These are phyloP conservation scores for Archips xylosteana DNA, from an alignment of 2,888 invertebrate species.

Conservation along the genomic window DNA sequence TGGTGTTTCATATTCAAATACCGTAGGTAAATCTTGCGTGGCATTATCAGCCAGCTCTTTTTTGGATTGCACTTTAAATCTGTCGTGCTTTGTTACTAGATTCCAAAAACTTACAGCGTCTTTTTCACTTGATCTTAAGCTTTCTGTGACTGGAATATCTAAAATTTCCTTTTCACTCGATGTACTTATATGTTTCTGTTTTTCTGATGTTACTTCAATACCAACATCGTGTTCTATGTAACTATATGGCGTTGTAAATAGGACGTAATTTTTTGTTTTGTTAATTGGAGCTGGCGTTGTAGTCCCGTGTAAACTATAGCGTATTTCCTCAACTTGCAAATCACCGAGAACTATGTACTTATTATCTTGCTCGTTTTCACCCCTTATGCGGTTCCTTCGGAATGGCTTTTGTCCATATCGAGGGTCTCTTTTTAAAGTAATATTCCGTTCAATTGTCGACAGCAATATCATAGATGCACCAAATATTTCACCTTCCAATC, in stretches of 20 bases:
- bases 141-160: conserved; percentile 48
- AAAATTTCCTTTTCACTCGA: conserved; percentile 57
- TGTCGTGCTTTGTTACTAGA: conserved; percentile 53
- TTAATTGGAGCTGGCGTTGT: conserved; percentile 46
- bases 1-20: conserved; percentile 70
- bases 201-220: conserved; percentile 46
- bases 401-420: conserved; percentile 63
- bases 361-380: conserved; percentile 47
- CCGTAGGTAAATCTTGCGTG: conserved; percentile 50
- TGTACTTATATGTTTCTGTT: conserved; percentile 41
- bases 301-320: conserved; percentile 60
- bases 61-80: conserved; percentile 50
- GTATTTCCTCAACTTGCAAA: conserved; percentile 62
- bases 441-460: conserved; percentile 82
- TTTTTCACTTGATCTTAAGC: conserved; percentile 45
- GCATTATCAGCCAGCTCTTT: conserved; percentile 45
- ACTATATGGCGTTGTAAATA: conserved; percentile 57
- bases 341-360: conserved; percentile 69
- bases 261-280: conserved; percentile 54
- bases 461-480: conserved; percentile 88
- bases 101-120: conserved; percentile 61
- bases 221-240: conserved; percentile 61
- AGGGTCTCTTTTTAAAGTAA: conserved; percentile 61
- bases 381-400: conserved; percentile 62
- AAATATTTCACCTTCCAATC: conserved; percentile 88